Evolutionary conservation across 2,113 vertebrate species (phyloP), one percentile per base, ranked within the genome.

Genomic region (Fulmarus glacialis): DNA sequence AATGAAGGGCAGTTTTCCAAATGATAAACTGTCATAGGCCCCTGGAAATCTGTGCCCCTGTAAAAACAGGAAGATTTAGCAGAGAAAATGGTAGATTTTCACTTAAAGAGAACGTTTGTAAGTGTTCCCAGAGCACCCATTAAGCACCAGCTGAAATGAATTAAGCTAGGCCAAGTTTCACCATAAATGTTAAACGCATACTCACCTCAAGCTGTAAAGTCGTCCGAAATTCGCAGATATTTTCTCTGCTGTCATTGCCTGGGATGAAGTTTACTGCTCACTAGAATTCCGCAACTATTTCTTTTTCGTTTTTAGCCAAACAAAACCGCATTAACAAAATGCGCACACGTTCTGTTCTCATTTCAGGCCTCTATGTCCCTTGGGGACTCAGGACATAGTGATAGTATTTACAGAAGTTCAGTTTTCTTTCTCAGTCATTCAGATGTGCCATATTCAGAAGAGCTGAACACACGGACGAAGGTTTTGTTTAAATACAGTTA

Each of bases 291-390:
- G 19, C 40, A 84, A 43, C 11, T 81, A 32, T 82, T 88, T 89
- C 15, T 83, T 67, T 97, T 92, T 95, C 73, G 67, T 87, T 30
- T 83, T 89, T 70, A 87, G 11, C 20, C 38, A 94, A 66, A 73
- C 23, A 73, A 90, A 95, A 72, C 29, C 36, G 16, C 1, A 5
- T 93, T 82, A 92, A 78, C 70, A 82, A 87, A 93, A 89, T 58
- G 27, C 1, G 3, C 12, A 71, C 19, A 77, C 21, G 42, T 7
- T 11, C 1, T 72, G 27, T 80, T 93, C 58, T 82, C 32, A 50
- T 92, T 94, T 92, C 43, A 47, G 30, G 19, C 15, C 7, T 64
- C 29, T 77, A 1, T 42, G 19, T 64, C 24, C 58, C 62, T 62
- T 89, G 56, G 30, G 85, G 48, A 80, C 4, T 40, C 29, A 58